Evolutionary conservation across 2,888 invertebrate genomes (phyloP).

Genomic region (Scaptomyza cyrtandrae): DNA sequence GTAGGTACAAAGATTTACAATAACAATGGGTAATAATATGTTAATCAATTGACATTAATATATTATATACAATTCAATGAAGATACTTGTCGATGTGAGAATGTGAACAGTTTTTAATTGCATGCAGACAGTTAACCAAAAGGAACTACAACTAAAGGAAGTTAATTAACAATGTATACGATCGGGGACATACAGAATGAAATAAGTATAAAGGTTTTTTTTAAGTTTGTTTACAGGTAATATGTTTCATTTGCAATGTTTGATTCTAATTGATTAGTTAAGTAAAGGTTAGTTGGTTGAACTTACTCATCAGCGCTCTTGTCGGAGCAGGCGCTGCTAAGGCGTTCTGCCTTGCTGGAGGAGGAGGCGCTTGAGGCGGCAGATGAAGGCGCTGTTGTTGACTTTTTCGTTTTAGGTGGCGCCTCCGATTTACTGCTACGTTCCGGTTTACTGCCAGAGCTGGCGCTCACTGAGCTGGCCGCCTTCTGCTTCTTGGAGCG

Average conservation of each 20-base stretch:
- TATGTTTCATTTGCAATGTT: constrained; percentile 24
- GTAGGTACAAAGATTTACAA: constrained; percentile 76
- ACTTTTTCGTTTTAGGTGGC: constrained; percentile 43
- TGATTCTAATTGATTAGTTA: constrained; percentile 10
- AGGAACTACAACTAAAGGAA: not conserved
- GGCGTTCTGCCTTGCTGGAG: constrained; percentile 66
- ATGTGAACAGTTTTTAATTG: not conserved
- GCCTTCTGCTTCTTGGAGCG: constrained; percentile 65
- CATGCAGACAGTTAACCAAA: constrained; percentile 20
- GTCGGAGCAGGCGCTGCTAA: constrained; percentile 73
- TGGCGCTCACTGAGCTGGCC: constrained; percentile 28
- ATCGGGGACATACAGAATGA: not conserved
- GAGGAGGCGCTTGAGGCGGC: constrained; percentile 61
- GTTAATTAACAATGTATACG: not conserved
- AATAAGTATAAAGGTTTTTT: no score
- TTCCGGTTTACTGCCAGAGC: constrained; percentile 39
- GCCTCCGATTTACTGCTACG: constrained; percentile 54
- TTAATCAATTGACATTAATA: constrained; percentile 64
- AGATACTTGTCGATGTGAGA: constrained; percentile 13
- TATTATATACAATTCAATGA: constrained; percentile 69
- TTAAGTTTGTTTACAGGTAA: not conserved
- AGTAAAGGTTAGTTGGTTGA: constrained; percentile 6
- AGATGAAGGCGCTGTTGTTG: constrained; percentile 38
- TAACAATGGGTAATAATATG: constrained; percentile 75
- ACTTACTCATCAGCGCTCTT: constrained; percentile 82